These are phyloP conservation scores for Heterohyrax brucei DNA, from an alignment of 2,797 vertebrate species.

Conservation along the genomic window DNA sequence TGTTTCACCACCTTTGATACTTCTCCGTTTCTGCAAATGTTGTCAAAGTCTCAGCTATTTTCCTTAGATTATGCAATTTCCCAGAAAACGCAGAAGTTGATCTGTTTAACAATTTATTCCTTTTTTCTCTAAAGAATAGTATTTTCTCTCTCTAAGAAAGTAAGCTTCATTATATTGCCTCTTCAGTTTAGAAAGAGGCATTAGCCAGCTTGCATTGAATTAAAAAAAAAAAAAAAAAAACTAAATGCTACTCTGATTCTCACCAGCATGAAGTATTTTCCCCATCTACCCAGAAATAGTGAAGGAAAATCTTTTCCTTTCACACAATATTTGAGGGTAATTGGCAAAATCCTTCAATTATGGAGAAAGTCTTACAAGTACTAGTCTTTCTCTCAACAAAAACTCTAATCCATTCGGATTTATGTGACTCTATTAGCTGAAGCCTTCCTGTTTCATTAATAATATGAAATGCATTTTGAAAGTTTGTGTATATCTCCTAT, in stretches of 20 bases:
- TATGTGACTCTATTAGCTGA: slow-evolving; percentile 71
- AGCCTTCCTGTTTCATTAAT: slow-evolving; percentile 68
- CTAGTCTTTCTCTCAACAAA: slow-evolving; percentile 66
- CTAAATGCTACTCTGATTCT: slow-evolving; percentile 63
- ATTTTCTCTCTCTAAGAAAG: slow-evolving; percentile 76
- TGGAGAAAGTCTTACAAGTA: slow-evolving; percentile 69
- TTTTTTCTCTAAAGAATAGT: slow-evolving; percentile 76
- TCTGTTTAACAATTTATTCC: slow-evolving; percentile 75
- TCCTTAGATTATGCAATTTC: slow-evolving; percentile 77
- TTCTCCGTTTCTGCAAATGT: slow-evolving; percentile 65
- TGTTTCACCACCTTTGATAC: slow-evolving; percentile 59
- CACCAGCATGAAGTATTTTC: slow-evolving; percentile 73
- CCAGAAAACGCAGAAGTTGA: slow-evolving; percentile 76
- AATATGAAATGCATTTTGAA: slow-evolving; percentile 62
- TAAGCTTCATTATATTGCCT: slow-evolving; percentile 73
- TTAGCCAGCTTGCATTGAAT: slow-evolving; percentile 71
- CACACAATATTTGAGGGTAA: slow-evolving; percentile 75
- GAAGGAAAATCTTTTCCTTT: slow-evolving; percentile 74
- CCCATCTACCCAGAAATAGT: slow-evolving; percentile 72
- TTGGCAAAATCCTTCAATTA: slow-evolving; percentile 79
- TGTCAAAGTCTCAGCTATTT: slow-evolving; percentile 58
- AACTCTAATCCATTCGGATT: slow-evolving; percentile 73
- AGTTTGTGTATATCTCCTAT: slow-evolving; percentile 37
- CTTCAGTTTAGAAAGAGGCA: slow-evolving; percentile 74
- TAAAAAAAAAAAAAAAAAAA: neutral